These are phyloP conservation scores for Pedetes capensis DNA, from an alignment of 2,113 vertebrate genomes.

Conservation along the genomic window DNA sequence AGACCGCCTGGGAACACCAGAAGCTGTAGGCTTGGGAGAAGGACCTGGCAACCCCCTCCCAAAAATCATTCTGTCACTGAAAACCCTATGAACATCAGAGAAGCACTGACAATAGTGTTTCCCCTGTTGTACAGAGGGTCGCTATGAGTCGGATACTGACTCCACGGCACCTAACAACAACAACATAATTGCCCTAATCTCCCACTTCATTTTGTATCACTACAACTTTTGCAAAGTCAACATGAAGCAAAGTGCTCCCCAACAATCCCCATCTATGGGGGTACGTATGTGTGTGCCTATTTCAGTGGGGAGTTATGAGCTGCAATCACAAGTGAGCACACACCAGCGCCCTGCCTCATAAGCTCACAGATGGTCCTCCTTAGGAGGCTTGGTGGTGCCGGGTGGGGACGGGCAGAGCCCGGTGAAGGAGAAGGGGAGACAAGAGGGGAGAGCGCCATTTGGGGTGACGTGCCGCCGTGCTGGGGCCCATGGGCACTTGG, in stretches of 20 bases:
- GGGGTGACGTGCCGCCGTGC: background rate
- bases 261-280: background rate
- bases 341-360: rapidly evolving
- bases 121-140: too few relatives aligned
- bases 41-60: too few relatives aligned
- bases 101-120: too few relatives aligned
- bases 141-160: too few relatives aligned
- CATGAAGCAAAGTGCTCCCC: background rate
- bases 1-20: too few relatives aligned
- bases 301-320: background rate
- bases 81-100: too few relatives aligned
- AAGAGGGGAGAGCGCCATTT: too few relatives aligned
- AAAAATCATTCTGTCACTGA: too few relatives aligned
- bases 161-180: too few relatives aligned
- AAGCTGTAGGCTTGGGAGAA: too few relatives aligned
- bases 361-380: background rate
- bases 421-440: rapidly evolving
- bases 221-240: background rate
- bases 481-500: rapidly evolving
- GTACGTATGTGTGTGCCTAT: too few relatives aligned
- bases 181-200: background rate
- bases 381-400: too few relatives aligned
- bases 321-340: background rate
- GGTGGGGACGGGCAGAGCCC: rapidly evolving
- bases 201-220: background rate